Evolutionary conservation across 2,888 invertebrate species (phyloP).

Genomic region (Scaptomyza flava): DNA sequence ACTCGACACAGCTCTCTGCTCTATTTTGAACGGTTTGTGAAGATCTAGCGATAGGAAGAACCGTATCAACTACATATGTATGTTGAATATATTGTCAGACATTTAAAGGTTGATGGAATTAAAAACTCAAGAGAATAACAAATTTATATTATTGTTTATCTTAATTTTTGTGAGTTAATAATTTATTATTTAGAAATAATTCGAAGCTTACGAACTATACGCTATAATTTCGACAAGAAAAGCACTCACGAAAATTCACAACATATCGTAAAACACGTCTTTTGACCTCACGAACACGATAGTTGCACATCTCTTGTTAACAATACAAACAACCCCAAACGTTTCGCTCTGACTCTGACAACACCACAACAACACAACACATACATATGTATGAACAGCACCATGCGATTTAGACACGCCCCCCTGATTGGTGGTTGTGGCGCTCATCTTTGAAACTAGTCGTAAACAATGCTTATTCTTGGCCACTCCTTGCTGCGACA

Average conservation of each 20-base stretch:
- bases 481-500: conserved; percentile 80
- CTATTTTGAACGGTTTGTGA: neutral
- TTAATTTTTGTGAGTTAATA: too few relatives aligned
- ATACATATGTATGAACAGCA: neutral
- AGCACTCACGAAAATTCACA: conserved; percentile 3
- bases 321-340: conserved; percentile 37
- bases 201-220: too few relatives aligned
- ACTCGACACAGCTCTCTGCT: conserved; percentile 37
- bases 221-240: neutral
- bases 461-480: conserved; percentile 44
- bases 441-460: conserved; percentile 53
- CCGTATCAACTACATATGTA: neutral
- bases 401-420: conserved; percentile 42
- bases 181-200: too few relatives aligned
- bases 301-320: conserved; percentile 30
- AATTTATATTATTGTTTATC: too few relatives aligned
- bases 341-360: conserved; percentile 19
- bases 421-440: conserved; percentile 56
- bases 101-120: too few relatives aligned
- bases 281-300: conserved; percentile 35
- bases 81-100: neutral
- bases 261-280: neutral
- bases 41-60: conserved; percentile 31
- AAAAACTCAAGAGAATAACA: too few relatives aligned
- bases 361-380: conserved; percentile 16